Conservation (phyloP, 64 coral and sea anemone genomes). For the Actinia equina region DNA sequence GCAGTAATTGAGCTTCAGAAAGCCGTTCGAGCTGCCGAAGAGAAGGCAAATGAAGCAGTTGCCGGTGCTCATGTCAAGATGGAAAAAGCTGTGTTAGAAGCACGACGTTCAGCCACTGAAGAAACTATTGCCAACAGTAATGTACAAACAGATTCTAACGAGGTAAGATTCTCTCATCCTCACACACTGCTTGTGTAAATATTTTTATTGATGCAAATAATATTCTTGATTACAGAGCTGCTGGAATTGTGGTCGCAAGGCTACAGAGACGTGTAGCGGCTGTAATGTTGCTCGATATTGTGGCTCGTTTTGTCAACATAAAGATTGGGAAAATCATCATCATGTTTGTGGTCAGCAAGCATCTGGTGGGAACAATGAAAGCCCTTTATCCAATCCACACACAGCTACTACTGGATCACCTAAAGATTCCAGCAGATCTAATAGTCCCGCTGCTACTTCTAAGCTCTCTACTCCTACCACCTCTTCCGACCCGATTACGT, state of each 20-base stretch:
- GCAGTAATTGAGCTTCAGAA: slow-evolving; percentile 98
- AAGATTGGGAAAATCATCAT: slow-evolving; percentile 99
- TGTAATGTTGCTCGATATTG: slow-evolving; percentile 97
- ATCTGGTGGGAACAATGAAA: slow-evolving; percentile 50
- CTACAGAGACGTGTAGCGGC: slow-evolving; percentile 95
- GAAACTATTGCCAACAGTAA: slow-evolving; percentile 83
- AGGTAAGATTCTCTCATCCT: slow-evolving; percentile 9
- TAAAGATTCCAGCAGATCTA: slow-evolving; percentile 67
- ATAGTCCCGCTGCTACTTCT: slow-evolving; percentile 61
- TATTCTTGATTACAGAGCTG: slow-evolving; percentile 82
- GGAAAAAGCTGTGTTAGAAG: slow-evolving; percentile 97
- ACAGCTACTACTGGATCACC: slow-evolving; percentile 44
- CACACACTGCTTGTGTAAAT: not conserved
- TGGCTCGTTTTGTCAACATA: slow-evolving; percentile 98
- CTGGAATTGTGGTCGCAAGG: slow-evolving; percentile 99
- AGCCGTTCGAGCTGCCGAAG: slow-evolving; percentile 93
- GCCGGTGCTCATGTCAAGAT: slow-evolving; percentile 89
- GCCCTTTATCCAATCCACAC: slow-evolving; percentile 29
- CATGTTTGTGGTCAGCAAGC: slow-evolving; percentile 94
- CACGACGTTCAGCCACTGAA: slow-evolving; percentile 84
- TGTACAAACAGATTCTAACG: slow-evolving; percentile 91
- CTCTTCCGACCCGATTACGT: slow-evolving; percentile 80
- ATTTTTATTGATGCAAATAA: slow-evolving; percentile 1
- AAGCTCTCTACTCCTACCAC: slow-evolving; percentile 76
- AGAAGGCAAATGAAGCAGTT: slow-evolving; percentile 97